Percentiles rank a stretch among this genome's conserved stretches.
Evolutionary conservation across 2,888 invertebrate genomes (phyloP).

Genomic region (Kuschelorhynchus macadamiae): DNA sequence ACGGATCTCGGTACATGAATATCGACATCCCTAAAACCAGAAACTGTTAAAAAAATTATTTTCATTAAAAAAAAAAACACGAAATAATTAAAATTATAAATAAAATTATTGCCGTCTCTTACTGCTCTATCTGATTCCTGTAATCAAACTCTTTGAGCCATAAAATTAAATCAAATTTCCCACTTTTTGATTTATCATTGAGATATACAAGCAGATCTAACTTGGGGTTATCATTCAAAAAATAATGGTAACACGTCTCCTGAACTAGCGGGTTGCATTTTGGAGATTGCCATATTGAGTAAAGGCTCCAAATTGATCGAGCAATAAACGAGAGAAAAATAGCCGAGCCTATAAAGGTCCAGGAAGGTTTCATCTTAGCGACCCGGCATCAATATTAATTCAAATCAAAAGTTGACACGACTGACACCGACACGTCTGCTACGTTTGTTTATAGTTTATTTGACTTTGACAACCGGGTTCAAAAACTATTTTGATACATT

Average conservation of each 20-base stretch:
- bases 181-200: slow-evolving; percentile 71
- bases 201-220: slow-evolving; percentile 80
- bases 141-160: slow-evolving; percentile 79
- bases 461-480: background rate
- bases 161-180: slow-evolving; percentile 73
- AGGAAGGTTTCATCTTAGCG: slow-evolving; percentile 36
- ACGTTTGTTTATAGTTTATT: background rate
- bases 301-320: slow-evolving; percentile 83
- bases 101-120: slow-evolving; percentile 55
- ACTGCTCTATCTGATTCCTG: slow-evolving; percentile 71
- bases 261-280: slow-evolving; percentile 73
- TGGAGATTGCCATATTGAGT: slow-evolving; percentile 80
- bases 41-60: background rate
- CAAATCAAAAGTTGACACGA: too few species aligned
- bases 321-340: slow-evolving; percentile 79
- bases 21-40: slow-evolving; percentile 73
- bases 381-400: background rate
- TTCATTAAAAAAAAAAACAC: slow-evolving; percentile 1
- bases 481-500: too few species aligned
- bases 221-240: slow-evolving; percentile 77
- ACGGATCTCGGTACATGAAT: slow-evolving; percentile 82
- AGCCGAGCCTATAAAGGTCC: slow-evolving; percentile 58
- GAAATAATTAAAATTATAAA: background rate
- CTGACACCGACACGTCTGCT: slow-evolving; percentile 22
- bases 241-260: slow-evolving; percentile 79